Evolutionary conservation across 2,113 vertebrate species (phyloP).

Genomic region (Carlito syrichta): DNA sequence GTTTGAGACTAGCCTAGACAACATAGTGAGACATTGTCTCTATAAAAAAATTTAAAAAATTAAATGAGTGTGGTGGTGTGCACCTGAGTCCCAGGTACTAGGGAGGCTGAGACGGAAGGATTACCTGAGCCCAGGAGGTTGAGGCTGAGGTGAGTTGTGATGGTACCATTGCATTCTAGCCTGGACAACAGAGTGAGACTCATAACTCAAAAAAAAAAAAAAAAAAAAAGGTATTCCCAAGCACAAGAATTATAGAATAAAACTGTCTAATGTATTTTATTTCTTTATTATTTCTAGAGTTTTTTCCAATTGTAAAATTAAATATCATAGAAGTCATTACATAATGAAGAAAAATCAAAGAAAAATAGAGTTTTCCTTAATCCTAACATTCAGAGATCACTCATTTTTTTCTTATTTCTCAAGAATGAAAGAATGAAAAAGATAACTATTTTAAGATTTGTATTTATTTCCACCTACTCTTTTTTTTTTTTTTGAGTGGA

Average conservation of each 20-base stretch:
- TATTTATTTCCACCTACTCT: not conserved
- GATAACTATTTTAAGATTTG: not conserved
- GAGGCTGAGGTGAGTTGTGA: not conserved
- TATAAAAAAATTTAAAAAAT: not conserved
- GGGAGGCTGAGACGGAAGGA: not conserved
- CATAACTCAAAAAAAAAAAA: not conserved
- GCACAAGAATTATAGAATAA: not conserved
- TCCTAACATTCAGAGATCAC: not conserved
- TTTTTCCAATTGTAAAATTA: constrained; percentile 23
- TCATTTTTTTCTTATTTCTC: not conserved
- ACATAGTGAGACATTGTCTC: not conserved
- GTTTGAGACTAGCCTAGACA: not conserved
- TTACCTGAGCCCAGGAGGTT: not conserved
- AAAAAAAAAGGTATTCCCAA: not conserved
- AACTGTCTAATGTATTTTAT: not conserved
- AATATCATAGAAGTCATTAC: not conserved
- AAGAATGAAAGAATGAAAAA: not conserved
- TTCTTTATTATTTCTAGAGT: constrained; percentile 24
- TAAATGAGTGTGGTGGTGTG: not conserved
- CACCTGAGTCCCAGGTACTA: not conserved
- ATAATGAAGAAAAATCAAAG: not conserved
- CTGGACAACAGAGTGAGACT: not conserved
- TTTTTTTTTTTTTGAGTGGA: no score
- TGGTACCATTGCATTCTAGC: not conserved
- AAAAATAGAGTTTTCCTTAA: constrained; percentile 5